Percentiles rank a stretch among this genome's conserved stretches.
phyloP scores from a whole-genome alignment of 2,797 vertebrate species.

The Gastrophryne carolinensis region DNA sequence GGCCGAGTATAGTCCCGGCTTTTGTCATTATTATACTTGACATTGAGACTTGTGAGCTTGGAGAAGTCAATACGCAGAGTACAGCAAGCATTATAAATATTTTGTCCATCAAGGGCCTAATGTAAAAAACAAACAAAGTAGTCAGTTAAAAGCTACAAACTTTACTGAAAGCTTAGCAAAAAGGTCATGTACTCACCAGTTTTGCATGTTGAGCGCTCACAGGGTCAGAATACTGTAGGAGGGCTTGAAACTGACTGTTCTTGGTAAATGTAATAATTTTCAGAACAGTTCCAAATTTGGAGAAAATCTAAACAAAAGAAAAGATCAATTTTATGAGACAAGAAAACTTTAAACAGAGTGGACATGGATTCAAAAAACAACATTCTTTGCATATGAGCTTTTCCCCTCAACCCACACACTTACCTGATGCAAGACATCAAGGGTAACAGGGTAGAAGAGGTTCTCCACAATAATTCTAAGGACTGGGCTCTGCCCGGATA shows the following conservation, averaged over 20 bases:
- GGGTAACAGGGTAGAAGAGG: constrained; percentile 88
- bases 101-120: constrained; percentile 91
- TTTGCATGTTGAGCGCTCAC: constrained; percentile 88
- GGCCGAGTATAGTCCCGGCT: constrained; percentile 93
- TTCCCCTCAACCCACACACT: neutral
- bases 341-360: too few relatives aligned
- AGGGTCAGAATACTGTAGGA: constrained; percentile 87
- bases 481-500: constrained; percentile 82
- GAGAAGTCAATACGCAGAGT: constrained; percentile 93
- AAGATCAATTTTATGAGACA: accelerated
- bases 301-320: constrained; percentile 84
- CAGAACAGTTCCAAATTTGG: constrained; percentile 91
- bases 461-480: constrained; percentile 95
- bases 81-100: constrained; percentile 95
- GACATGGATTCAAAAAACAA: too few relatives aligned
- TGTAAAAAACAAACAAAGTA: neutral
- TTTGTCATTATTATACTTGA: constrained; percentile 96
- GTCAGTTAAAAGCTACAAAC: neutral
- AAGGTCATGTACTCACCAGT: constrained; percentile 75
- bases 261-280: constrained; percentile 97
- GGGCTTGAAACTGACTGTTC: constrained; percentile 94
- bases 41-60: constrained; percentile 91
- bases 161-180: neutral
- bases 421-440: constrained; percentile 95
- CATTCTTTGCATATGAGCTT: too few relatives aligned